These are phyloP conservation scores for Erythrolamprus reginae DNA, from an alignment of 2,113 vertebrate genomes.

Conservation along the genomic window DNA sequence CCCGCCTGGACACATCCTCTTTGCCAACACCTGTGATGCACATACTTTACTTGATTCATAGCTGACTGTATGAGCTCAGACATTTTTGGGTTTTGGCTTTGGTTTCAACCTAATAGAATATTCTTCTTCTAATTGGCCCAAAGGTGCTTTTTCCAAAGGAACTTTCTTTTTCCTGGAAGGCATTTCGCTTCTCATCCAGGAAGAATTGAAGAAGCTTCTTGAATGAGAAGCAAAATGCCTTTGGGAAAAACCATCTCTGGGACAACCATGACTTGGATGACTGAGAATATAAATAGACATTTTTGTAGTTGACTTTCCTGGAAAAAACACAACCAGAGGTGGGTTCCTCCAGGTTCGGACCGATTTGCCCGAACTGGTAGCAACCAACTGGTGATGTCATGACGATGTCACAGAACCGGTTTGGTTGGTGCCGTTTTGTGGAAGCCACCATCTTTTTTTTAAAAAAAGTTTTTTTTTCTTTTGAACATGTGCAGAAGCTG, in stretches of 20 bases:
- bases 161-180: neutral
- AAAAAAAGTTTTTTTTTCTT: too few species aligned
- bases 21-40: neutral
- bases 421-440: too few species aligned
- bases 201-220: neutral
- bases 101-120: neutral
- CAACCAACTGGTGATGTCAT: too few species aligned
- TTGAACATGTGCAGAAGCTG: too few species aligned
- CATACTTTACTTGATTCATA: neutral
- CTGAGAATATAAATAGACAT: neutral
- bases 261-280: neutral
- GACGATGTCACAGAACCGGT: too few species aligned
- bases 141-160: neutral
- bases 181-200: too few species aligned
- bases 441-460: too few species aligned
- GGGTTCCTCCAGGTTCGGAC: too few species aligned
- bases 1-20: too few species aligned
- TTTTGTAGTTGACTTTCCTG: neutral
- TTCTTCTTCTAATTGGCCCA: neutral
- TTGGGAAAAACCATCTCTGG: neutral
- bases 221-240: neutral
- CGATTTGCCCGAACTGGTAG: too few species aligned
- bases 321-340: neutral
- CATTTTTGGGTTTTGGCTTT: neutral
- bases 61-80: neutral